Evolutionary conservation across 2,797 vertebrate genomes (phyloP), one percentile per base, ranked within the genome.

Genomic region (Periparus ater): DNA sequence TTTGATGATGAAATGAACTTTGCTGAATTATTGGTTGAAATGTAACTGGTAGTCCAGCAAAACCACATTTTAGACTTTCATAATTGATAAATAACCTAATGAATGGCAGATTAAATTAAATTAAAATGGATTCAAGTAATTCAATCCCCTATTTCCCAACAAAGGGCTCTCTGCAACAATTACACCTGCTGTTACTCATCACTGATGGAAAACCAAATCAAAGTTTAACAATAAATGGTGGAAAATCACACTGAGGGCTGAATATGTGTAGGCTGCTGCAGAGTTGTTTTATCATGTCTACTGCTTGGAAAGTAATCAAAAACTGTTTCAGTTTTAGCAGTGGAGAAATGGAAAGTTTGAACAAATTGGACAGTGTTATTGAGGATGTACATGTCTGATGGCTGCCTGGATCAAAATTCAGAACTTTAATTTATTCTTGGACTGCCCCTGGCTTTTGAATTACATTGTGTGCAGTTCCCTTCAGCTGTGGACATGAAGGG

Each of bases 21-120:
- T 2, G 6, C 4, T 66, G 45, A 75, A 40, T 73, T 76, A 48
- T 42, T 60, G 34, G 29, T 40, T 71, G 47, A 80, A 74, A n/a
- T 53, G 50, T 67, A 87, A 71, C 55, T 0, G 0, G 26, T 71
- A 67, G 67, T 60, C 19, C 53, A 57, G 50, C 1, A 3, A 74
- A 94, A 40, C 61, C 27, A 44, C 25, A 32, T 61, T 91, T 92
- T 61, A 77, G 42, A 44, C 29, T 71, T 62, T 72, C 25, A n/a
- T 79, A 58, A 88, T 12, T 77, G 61, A 85, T 89, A 79, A 85
- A 73, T 71, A 82, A 66, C 5, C 3, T 48, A 50, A 45, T 44
- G 44, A 89, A 51, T 55, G 50, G 38, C 38, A 88, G 53, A 60
- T 68, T 18, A 85, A 93, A 80, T 93, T 47, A 80, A 81, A 80